Conservation (phyloP, 2,888 invertebrate genomes). For the Aphodius sticticus region DNA sequence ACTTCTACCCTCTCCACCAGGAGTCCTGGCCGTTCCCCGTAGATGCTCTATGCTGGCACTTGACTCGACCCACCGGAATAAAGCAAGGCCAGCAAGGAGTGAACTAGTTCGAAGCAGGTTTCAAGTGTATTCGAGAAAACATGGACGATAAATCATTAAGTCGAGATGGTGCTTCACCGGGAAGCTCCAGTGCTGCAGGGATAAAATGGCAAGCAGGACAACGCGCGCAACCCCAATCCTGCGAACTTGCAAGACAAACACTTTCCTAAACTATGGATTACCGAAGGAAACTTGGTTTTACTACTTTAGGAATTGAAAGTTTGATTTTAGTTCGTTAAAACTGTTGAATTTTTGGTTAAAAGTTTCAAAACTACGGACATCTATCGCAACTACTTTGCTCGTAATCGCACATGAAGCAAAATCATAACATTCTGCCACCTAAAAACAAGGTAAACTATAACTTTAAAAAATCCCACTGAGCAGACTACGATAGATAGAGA, state of each 20-base stretch:
- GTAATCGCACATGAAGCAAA: too few relatives aligned
- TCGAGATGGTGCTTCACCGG: neutral
- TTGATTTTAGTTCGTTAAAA: neutral
- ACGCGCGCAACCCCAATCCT: neutral
- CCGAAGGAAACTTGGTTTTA: neutral
- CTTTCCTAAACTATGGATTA: neutral
- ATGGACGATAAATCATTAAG: neutral
- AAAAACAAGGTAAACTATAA: too few relatives aligned
- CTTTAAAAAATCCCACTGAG: too few relatives aligned
- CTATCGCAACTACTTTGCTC: too few relatives aligned
- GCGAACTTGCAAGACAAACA: neutral
- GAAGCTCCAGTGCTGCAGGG: neutral
- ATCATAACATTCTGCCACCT: too few relatives aligned
- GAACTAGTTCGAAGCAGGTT: constrained; percentile 15
- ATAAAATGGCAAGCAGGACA: neutral
- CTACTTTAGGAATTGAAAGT: neutral
- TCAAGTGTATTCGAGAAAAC: constrained; percentile 8
- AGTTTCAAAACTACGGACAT: neutral
- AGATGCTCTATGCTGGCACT: neutral
- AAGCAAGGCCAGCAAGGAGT: neutral
- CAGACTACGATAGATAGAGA: too few relatives aligned
- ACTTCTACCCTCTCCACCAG: constrained; percentile 16
- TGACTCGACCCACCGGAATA: neutral
- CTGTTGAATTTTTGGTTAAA: neutral
- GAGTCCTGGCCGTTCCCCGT: neutral